Evolutionary conservation across 2,113 vertebrate genomes (phyloP).

Genomic region (Trichechus manatus): DNA sequence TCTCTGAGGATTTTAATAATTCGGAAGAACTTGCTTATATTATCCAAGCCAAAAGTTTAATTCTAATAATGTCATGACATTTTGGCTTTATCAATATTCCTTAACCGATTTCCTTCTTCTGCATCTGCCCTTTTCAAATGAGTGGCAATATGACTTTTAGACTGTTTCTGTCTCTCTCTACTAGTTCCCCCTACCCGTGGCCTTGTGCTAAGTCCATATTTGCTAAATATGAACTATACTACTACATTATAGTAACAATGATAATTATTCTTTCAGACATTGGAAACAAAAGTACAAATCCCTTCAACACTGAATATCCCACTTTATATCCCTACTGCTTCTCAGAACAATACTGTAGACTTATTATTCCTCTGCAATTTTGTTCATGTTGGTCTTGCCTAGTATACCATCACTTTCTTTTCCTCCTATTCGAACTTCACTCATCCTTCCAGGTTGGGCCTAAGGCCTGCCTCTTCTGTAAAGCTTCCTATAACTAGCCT

Average conservation of each 20-base stretch:
- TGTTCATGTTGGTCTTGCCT: neutral
- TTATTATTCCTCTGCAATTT: neutral
- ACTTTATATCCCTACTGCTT: neutral
- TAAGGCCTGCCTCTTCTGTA: neutral
- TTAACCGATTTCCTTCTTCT: neutral
- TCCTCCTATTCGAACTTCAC: neutral
- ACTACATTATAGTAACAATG: neutral
- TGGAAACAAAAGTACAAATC: neutral
- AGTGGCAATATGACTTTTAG: neutral
- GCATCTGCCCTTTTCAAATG: neutral
- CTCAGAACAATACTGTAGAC: neutral
- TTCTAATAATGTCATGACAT: constrained; percentile 31
- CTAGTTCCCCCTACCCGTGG: neutral
- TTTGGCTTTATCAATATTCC: constrained; percentile 19
- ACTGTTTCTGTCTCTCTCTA: neutral
- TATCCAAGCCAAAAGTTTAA: neutral
- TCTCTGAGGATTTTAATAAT: neutral
- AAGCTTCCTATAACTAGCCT: neutral
- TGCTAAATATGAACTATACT: neutral
- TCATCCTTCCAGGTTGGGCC: neutral
- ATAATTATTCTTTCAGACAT: neutral
- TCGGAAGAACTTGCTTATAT: neutral
- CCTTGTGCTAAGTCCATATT: neutral
- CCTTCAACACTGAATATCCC: neutral
- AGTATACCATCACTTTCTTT: neutral